A percentile compares a stretch with the other conserved stretches of the same genome.
phyloP scores from a whole-genome alignment of 2,888 invertebrate genomes.

The Venusia cambrica region DNA sequence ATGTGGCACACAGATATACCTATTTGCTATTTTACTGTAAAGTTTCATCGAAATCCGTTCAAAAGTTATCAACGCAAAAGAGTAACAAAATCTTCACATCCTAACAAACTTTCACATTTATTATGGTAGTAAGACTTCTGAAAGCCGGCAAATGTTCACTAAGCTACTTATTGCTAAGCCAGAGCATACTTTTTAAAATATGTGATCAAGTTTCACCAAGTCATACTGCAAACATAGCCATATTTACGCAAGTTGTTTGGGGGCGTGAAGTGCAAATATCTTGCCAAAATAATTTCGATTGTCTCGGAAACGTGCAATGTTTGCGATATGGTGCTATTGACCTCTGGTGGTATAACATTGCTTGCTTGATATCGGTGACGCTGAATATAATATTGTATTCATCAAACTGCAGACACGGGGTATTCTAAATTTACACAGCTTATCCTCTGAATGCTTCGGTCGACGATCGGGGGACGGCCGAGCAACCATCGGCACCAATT shows the following conservation, averaged over 20 bases:
- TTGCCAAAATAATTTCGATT: conserved; percentile 24
- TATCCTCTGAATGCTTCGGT: conserved; percentile 57
- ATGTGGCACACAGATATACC: too few relatives aligned
- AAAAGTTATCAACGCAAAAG: too few relatives aligned
- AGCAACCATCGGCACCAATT: conserved; percentile 56
- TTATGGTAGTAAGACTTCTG: too few relatives aligned
- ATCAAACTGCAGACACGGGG: conserved; percentile 51
- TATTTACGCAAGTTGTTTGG: conserved; percentile 14
- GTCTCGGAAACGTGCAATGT: conserved; percentile 22
- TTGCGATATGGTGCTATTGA: conserved; percentile 22
- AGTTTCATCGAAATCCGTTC: too few relatives aligned
- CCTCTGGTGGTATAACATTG: conserved; percentile 21
- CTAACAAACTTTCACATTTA: too few relatives aligned
- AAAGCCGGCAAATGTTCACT: conserved; percentile 21
- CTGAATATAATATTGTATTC: conserved; percentile 24
- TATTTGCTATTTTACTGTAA: too few relatives aligned
- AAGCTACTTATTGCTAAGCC: conserved; percentile 11
- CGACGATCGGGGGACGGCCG: conserved; percentile 57
- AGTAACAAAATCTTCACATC: too few relatives aligned
- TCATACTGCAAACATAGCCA: conserved; percentile 6
- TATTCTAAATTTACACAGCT: conserved; percentile 67
- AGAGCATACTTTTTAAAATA: conserved; percentile 2
- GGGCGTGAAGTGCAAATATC: conserved; percentile 17
- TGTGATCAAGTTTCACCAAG: conserved; percentile 5
- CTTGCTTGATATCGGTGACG: conserved; percentile 22